A percentile compares a stretch with the other conserved stretches of the same genome.
These are phyloP conservation scores for Euschistus heros DNA, from an alignment of 1,140 invertebrate genomes.

Conservation along the genomic window DNA sequence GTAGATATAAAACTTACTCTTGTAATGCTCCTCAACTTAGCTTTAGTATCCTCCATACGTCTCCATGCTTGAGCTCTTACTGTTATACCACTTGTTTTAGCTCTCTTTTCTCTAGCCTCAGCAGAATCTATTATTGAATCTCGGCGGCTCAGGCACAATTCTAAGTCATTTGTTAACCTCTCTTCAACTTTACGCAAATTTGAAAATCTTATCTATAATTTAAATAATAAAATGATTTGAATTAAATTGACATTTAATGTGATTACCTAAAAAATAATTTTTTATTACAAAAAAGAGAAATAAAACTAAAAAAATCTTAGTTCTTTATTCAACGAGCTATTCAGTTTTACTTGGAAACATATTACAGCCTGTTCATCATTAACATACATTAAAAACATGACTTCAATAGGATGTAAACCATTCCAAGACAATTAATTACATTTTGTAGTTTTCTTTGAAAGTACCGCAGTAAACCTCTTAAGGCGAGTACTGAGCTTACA, in stretches of 20 bases:
- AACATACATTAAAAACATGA: too few species aligned
- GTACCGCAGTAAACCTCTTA: too few species aligned
- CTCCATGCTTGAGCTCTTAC: constrained; percentile 24
- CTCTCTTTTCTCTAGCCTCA: constrained; percentile 43
- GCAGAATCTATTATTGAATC: constrained; percentile 51
- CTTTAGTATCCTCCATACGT: constrained; percentile 1
- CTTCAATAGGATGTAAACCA: too few species aligned
- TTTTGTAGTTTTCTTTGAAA: too few species aligned
- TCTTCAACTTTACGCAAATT: constrained; percentile 61
- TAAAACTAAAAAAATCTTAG: too few species aligned
- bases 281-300: too few species aligned
- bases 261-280: not conserved
- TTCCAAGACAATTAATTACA: too few species aligned
- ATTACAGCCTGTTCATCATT: too few species aligned
- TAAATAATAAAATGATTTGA: not conserved
- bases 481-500: too few species aligned
- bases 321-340: too few species aligned
- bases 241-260: not conserved
- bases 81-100: constrained; percentile 30
- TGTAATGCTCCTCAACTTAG: not conserved
- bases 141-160: constrained; percentile 57
- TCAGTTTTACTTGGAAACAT: too few species aligned
- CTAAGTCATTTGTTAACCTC: constrained; percentile 62
- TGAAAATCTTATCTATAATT: constrained; percentile 43
- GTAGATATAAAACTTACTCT: constrained; percentile 3